Conservation (phyloP, 2,888 invertebrate genomes). For the Torymus tubicola region DNA sequence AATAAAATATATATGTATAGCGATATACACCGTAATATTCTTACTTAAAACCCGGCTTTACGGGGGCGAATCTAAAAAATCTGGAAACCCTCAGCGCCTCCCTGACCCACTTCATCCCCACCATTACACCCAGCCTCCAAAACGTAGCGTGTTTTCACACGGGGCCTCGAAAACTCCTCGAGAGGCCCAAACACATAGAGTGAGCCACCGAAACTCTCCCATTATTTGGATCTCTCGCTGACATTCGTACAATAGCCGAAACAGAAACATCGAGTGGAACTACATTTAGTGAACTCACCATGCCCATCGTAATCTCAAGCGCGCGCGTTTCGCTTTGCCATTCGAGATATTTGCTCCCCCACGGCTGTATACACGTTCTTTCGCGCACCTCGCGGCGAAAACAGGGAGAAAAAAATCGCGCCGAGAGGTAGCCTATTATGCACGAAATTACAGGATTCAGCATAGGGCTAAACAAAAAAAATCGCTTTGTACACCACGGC, state of each 20-base stretch:
- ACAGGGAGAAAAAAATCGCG: too few species aligned
- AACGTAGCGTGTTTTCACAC: constrained; percentile 14
- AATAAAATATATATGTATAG: too few species aligned
- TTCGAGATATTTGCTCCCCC: constrained; percentile 61
- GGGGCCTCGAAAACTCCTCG: constrained; percentile 11
- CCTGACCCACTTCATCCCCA: constrained; percentile 8
- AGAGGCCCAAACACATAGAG: constrained; percentile 21
- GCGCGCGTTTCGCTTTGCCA: constrained; percentile 39
- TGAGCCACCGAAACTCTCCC: not conserved
- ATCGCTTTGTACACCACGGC: constrained; percentile 61
- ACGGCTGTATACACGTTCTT: constrained; percentile 1
- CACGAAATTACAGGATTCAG: constrained; percentile 72
- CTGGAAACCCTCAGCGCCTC: constrained; percentile 14
- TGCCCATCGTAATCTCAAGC: constrained; percentile 46
- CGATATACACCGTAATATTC: too few species aligned
- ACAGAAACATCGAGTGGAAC: constrained; percentile 40
- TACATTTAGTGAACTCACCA: constrained; percentile 6
- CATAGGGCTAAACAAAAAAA: constrained; percentile 60
- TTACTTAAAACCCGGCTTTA: too few species aligned
- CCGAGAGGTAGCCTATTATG: constrained; percentile 64
- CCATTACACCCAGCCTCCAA: not conserved
- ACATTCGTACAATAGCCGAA: constrained; percentile 50
- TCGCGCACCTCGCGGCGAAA: constrained; percentile 9
- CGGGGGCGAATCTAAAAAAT: not conserved
- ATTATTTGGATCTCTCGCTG: constrained; percentile 53